These are phyloP conservation scores for Medauroidea extradentata DNA, from an alignment of 1,140 invertebrate genomes.

Conservation along the genomic window DNA sequence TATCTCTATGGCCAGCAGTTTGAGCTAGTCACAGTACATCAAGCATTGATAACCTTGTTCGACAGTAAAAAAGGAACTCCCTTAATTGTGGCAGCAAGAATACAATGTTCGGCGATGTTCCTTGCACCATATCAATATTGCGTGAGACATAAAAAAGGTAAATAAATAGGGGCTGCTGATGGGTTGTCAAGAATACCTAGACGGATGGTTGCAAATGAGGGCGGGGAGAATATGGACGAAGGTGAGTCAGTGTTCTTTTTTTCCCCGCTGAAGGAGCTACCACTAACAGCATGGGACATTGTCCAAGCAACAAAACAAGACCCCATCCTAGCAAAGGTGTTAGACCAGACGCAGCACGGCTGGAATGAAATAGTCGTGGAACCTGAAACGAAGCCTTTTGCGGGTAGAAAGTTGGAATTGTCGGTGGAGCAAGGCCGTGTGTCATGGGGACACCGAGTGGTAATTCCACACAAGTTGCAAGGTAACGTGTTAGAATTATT, in stretches of 20 bases:
- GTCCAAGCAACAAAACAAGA: slow-evolving; percentile 6
- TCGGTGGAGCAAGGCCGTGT: slow-evolving; percentile 14
- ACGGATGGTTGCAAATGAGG: neutral
- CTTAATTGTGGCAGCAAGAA: slow-evolving; percentile 27
- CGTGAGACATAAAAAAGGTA: slow-evolving; percentile 31
- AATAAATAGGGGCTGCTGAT: slow-evolving; percentile 31
- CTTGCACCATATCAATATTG: slow-evolving; percentile 37
- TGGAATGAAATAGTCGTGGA: slow-evolving; percentile 16
- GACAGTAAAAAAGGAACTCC: slow-evolving; percentile 32
- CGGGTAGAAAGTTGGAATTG: neutral
- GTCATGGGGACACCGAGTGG: slow-evolving; percentile 17
- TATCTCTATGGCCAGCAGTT: slow-evolving; percentile 50
- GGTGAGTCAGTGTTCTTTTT: neutral
- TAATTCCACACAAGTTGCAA: slow-evolving; percentile 30
- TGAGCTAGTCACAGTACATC: slow-evolving; percentile 46
- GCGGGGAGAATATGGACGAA: neutral
- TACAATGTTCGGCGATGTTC: slow-evolving; percentile 40
- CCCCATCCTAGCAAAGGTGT: slow-evolving; percentile 12
- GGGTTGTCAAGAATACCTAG: slow-evolving; percentile 24
- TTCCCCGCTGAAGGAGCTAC: slow-evolving; percentile 9
- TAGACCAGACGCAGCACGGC: slow-evolving; percentile 15
- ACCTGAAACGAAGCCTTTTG: neutral
- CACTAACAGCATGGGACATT: slow-evolving; percentile 6
- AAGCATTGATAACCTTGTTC: slow-evolving; percentile 46
- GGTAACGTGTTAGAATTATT: slow-evolving; percentile 28